phyloP scores from a whole-genome alignment of 2,888 invertebrate species.

The Trichogramma dendrolimi region DNA sequence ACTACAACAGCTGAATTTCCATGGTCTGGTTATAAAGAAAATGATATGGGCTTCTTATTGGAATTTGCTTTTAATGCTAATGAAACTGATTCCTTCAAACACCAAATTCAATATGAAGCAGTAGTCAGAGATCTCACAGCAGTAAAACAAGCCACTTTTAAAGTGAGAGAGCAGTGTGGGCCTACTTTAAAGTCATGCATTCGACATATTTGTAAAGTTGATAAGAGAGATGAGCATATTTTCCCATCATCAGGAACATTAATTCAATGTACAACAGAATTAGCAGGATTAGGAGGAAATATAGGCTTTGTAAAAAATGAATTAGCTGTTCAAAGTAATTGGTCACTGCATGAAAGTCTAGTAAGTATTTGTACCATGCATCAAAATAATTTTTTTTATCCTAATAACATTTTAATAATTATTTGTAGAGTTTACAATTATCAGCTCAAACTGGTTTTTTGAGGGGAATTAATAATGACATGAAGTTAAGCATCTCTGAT shows the following conservation, averaged over 20 bases:
- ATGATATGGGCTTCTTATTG: slow-evolving; percentile 72
- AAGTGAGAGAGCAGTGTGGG: slow-evolving; percentile 83
- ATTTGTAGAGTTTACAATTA: slow-evolving; percentile 65
- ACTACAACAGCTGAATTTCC: slow-evolving; percentile 74
- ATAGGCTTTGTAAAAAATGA: slow-evolving; percentile 86
- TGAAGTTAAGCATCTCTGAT: slow-evolving; percentile 64
- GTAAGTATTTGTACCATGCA: slow-evolving; percentile 50
- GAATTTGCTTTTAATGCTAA: slow-evolving; percentile 72
- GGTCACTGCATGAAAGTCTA: slow-evolving; percentile 60
- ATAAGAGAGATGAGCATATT: slow-evolving; percentile 74
- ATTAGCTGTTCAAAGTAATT: slow-evolving; percentile 66
- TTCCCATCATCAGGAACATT: slow-evolving; percentile 74
- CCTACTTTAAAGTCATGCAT: slow-evolving; percentile 85
- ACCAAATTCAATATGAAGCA: slow-evolving; percentile 85
- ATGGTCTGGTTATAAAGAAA: slow-evolving; percentile 76
- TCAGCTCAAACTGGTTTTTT: slow-evolving; percentile 68
- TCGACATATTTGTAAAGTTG: slow-evolving; percentile 73
- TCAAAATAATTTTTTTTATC: slow-evolving; percentile 9
- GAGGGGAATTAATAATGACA: slow-evolving; percentile 60
- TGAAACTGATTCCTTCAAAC: slow-evolving; percentile 56
- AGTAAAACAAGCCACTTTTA: slow-evolving; percentile 72
- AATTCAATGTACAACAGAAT: slow-evolving; percentile 73
- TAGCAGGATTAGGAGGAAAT: slow-evolving; percentile 87
- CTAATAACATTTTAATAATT: not conserved
- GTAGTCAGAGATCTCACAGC: slow-evolving; percentile 75